Base-by-base conservation (phyloP, 2,888 invertebrate species). In the Stenchaetothrips biformis region DNA sequence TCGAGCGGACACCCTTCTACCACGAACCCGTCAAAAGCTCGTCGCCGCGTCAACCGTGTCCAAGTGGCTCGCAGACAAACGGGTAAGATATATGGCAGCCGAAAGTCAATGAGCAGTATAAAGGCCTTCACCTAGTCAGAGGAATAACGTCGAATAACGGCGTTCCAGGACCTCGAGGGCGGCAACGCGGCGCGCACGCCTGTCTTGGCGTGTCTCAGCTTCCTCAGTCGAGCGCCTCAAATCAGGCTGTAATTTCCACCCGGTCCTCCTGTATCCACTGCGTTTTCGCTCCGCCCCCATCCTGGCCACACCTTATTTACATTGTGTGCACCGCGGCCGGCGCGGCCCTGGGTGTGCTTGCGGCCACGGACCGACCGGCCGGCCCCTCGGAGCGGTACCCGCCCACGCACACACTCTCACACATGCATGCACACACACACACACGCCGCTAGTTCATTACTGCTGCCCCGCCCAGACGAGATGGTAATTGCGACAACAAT, bases 401-500 rank as follows among this genome's bases (percentile, higher is more conserved):
- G 37, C 37, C 37, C 37, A 37, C 37, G 37, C 37, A 37, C 37
- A 37, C 37, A 37, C 37, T 37, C 37, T 37, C 37, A 37, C 37
- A 37, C 4, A 37, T 37, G 37, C 53, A 53, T 4, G 4, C 37
- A 18, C 53, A 53, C 25, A 21, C 11, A 11, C 67, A 6, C 21
- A 2, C 67, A 21, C 25, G 11, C 21, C 25, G 25, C 67, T 74
- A 25, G 67, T 74, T 74, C 67, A 74, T 74, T 74, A 74, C 67
- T 7, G 11, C 4, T 0, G 18, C 37, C 37, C 37, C 37, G 37
- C 37, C 53, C 16, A 74, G 67, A 74, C 9, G 67, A 74, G 67
- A 21, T 25, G 67, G 67, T 74, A 74, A 74, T 74, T 74, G 67
- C 67, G 25, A 74, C 67, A 74, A 74, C 67, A 74, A 74, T 74